Base-by-base conservation (phyloP, 2,888 invertebrate genomes). In the Sesia bembeciformis region DNA sequence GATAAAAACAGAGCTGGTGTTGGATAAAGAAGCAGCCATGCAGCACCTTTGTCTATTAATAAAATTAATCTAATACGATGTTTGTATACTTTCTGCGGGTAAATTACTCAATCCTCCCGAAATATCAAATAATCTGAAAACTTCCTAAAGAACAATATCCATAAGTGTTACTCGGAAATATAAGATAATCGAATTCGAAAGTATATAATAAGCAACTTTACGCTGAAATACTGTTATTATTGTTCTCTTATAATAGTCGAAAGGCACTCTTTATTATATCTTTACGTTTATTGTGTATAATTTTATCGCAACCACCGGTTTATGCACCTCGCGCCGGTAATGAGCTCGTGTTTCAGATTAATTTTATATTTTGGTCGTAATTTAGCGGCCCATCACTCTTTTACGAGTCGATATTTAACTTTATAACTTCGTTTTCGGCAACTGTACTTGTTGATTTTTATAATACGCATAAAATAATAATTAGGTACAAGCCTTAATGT, bases 391-490 rank as follows among this genome's bases (percentile, higher is more conserved):
- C 64, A 64, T 66, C 49, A 53, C 49, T 8, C 5, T 4, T 65
- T 65, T 65, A 64, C 64, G 58, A 59, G 62, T 58, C 56, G 60
- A 63, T 57, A 60, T 54, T 54, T 51, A 53, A 54, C 55, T 63
- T 64, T 66, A 65, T 61, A 60, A 50, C 53, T 54, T 53, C 60
- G 53, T 61, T 65, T 63, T 64, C 53, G 59, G 63, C 57, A 60
- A 61, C 57, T 61, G 59, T 62, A 59, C 58, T 63, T 60, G 60
- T 59, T 58, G 54, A 56, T 60, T 63, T 68, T 70, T 70, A 67
- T 62, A 68, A 63, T 65, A 53, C 58, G 57, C 63, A 64, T 74
- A 73, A 75, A 72, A 66, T 60, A 67, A 67, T 74, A 74, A 78
- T 76, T 74, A 73, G 63, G 63, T 62, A 67, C 64, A 66, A 63